Base-by-base conservation (phyloP, 1,140 invertebrate species). In the Doryteuthis pealeii region DNA sequence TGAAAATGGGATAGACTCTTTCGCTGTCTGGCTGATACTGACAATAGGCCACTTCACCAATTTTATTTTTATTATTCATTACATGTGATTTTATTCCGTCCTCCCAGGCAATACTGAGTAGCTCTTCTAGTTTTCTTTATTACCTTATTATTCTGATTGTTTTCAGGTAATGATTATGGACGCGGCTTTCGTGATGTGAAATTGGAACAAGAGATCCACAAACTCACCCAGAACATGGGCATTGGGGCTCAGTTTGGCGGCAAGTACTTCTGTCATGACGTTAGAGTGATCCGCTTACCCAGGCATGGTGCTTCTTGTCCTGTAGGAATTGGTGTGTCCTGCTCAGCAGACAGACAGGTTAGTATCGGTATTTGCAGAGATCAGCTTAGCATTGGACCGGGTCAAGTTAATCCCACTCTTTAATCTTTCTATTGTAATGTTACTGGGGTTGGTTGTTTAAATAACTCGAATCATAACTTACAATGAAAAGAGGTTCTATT, bases 241-340 rank as follows among this genome's bases (percentile, higher is more conserved):
- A 89, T 89, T 72, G 88, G 88, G 1, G 88, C 88, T 12, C 88
- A 89, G 82, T 89, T 89, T 82, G 88, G 88, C 14, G 88, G 88
- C 3, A 88, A 88, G 76, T 89, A 89, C 79, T 89, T 89, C 80
- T 88, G 87, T 76, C 88, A 89, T 79, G 88, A 89, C 79, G 88
- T 89, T 0, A 78, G 88, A 32, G 87, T 88, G 22, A 78, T 89
- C 6, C 80, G 88, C 8, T 78, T 89, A 3, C 88, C 88, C 0
- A 79, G 88, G 26, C 88, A 89, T 74, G 88, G 88, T 6, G 88
- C 88, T 6, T 88, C 87, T 5, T 89, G 88, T 77, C 88, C 88
- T 49, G 86, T 85, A 5, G 87, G 88, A 15, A 82, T 89, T 33
- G 88, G 88, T 18, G 88, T 89, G 30, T 88, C 87, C 2, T 89